These are phyloP conservation scores for Ancistrus triradiatus DNA, from an alignment of 2,113 vertebrate genomes.

Conservation along the genomic window DNA sequence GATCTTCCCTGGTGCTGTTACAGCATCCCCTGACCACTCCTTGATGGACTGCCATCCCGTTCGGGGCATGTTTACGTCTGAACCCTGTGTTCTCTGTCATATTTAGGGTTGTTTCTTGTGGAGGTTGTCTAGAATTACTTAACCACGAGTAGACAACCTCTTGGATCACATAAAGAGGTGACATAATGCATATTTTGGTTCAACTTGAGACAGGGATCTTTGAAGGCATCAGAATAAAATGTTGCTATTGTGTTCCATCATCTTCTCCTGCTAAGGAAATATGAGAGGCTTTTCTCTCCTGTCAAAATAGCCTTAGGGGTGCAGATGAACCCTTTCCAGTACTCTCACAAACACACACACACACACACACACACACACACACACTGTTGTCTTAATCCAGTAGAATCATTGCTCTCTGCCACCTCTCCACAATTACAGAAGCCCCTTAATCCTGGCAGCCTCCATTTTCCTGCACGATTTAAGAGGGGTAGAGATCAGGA, in stretches of 20 bases:
- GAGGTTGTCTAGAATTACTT: too few relatives aligned
- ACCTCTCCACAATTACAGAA: constrained; percentile 75
- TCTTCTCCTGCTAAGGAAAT: background rate
- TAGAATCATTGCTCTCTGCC: constrained; percentile 72
- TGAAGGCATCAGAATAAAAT: background rate
- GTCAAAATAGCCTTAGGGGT: constrained; percentile 26
- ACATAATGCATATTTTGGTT: background rate
- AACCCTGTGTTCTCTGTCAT: too few relatives aligned
- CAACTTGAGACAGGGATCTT: background rate
- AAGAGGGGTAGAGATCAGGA: constrained; percentile 72
- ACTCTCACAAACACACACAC: constrained; percentile 63
- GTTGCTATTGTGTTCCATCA: constrained; percentile 8
- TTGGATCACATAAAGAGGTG: too few relatives aligned
- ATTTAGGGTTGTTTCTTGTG: too few relatives aligned
- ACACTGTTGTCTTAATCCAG: constrained; percentile 77
- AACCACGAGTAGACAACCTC: too few relatives aligned
- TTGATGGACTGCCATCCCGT: too few relatives aligned
- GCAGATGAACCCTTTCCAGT: constrained; percentile 1
- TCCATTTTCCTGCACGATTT: constrained; percentile 70
- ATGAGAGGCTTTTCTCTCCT: constrained; percentile 26
- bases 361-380: constrained; percentile 75
- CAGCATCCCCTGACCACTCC: too few relatives aligned
- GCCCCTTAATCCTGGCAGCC: constrained; percentile 71
- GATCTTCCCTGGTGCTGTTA: too few relatives aligned
- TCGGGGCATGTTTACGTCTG: too few relatives aligned